Percentiles rank a stretch among this genome's conserved stretches.
These are phyloP conservation scores for Frieseomelitta varia DNA, from an alignment of 1,140 invertebrate species.

Conservation along the genomic window DNA sequence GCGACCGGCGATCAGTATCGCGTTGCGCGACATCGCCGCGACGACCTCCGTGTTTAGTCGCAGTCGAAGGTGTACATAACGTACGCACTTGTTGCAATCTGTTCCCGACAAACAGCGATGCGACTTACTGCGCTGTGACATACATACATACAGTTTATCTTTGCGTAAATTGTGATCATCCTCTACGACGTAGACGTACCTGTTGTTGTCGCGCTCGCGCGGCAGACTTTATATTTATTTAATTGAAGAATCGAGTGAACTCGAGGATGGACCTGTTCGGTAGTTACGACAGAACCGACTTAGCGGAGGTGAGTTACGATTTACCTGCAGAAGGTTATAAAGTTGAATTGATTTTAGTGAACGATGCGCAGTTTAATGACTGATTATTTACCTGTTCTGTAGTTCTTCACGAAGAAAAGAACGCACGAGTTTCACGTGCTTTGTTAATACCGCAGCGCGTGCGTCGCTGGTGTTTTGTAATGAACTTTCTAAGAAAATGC, in stretches of 20 bases:
- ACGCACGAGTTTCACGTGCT: background rate
- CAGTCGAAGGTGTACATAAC: background rate
- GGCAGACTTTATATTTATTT: background rate
- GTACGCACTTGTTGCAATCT: background rate
- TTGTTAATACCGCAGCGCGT: background rate
- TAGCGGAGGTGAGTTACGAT: constrained; percentile 65
- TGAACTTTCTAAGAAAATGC: background rate
- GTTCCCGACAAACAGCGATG: background rate
- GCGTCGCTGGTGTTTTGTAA: background rate
- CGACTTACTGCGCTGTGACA: background rate
- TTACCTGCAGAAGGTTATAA: background rate
- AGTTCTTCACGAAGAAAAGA: background rate
- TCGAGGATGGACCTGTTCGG: constrained; percentile 65
- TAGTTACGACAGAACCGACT: constrained; percentile 63
- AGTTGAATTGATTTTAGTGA: background rate
- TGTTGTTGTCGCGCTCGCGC: background rate
- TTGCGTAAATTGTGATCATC: background rate
- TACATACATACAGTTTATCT: background rate
- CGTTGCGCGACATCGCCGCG: constrained; percentile 16
- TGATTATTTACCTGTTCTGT: background rate
- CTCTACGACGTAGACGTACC: no score
- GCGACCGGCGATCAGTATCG: constrained; percentile 48
- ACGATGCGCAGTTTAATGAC: no score
- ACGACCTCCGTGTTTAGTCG: background rate
- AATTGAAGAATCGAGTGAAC: background rate